These are phyloP conservation scores for Cichladusa arquata DNA, from an alignment of 2,113 vertebrate species.

Conservation along the genomic window DNA sequence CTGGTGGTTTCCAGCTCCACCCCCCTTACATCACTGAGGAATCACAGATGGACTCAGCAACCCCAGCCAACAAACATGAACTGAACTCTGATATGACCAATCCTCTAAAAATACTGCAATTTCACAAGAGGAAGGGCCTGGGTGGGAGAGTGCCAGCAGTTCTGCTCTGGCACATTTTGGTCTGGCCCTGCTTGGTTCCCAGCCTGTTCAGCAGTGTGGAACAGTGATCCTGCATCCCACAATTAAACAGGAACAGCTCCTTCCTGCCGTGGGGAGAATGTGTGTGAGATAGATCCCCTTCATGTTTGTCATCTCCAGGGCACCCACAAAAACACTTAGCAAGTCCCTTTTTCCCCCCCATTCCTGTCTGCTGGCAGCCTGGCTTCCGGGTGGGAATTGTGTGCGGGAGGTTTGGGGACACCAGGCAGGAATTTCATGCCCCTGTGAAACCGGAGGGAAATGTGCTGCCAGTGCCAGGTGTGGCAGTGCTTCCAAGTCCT, in stretches of 20 bases:
- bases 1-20: not conserved
- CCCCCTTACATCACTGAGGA: not conserved
- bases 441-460: not conserved
- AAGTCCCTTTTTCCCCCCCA: not conserved
- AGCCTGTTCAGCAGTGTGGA: not conserved
- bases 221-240: not conserved
- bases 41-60: not conserved
- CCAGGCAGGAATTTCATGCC: not conserved
- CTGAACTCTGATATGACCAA: not conserved
- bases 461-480: not conserved
- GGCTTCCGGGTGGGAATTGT: not conserved
- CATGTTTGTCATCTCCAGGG: rapidly evolving
- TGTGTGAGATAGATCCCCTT: not conserved
- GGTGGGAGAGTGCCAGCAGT: not conserved
- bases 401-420: not conserved
- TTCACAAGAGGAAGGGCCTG: not conserved
- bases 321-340: not conserved
- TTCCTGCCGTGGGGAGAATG: rapidly evolving
- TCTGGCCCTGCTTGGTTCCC: not conserved
- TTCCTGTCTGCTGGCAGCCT: not conserved
- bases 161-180: not conserved
- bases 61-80: not conserved
- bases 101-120: not conserved
- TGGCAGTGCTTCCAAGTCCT: not conserved
- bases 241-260: not conserved